phyloP scores from a whole-genome alignment of 2,113 vertebrate species.

The Rattus rattus region DNA sequence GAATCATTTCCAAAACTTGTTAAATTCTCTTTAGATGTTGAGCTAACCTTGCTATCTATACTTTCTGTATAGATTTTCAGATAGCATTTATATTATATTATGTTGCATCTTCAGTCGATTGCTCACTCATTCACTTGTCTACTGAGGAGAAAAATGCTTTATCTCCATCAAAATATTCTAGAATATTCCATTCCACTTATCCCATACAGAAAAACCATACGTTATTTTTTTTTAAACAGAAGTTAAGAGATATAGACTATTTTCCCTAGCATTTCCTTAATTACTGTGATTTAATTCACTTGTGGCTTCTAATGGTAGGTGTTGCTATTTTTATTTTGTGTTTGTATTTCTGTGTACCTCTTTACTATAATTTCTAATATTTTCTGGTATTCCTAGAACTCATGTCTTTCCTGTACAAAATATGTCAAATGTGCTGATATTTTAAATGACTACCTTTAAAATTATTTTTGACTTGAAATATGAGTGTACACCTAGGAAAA shows the following conservation, averaged over 20 bases:
- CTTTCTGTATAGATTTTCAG: neutral
- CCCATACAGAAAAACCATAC: neutral
- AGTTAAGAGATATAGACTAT: neutral
- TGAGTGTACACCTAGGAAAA: slow-evolving; percentile 62
- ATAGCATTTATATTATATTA: neutral
- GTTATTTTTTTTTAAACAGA: neutral
- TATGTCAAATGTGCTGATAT: slow-evolving; percentile 31
- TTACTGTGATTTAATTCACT: neutral
- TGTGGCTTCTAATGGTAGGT: neutral
- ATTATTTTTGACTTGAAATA: slow-evolving; percentile 73
- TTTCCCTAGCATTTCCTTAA: neutral
- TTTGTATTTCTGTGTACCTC: neutral
- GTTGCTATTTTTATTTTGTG: neutral
- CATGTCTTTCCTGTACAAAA: neutral
- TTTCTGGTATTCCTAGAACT: neutral
- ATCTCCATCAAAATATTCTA: neutral
- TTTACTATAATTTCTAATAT: neutral
- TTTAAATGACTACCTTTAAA: slow-evolving; percentile 78
- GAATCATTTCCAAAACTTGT: neutral
- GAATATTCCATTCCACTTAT: neutral
- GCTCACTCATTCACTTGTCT: rapidly evolving
- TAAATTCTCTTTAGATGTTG: neutral
- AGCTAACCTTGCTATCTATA: neutral
- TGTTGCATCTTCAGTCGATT: neutral
- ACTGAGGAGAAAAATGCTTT: neutral